Evolutionary conservation across 1,140 invertebrate species (phyloP), one percentile per base, ranked within the genome.

Genomic region (Bathynomus jamesi): DNA sequence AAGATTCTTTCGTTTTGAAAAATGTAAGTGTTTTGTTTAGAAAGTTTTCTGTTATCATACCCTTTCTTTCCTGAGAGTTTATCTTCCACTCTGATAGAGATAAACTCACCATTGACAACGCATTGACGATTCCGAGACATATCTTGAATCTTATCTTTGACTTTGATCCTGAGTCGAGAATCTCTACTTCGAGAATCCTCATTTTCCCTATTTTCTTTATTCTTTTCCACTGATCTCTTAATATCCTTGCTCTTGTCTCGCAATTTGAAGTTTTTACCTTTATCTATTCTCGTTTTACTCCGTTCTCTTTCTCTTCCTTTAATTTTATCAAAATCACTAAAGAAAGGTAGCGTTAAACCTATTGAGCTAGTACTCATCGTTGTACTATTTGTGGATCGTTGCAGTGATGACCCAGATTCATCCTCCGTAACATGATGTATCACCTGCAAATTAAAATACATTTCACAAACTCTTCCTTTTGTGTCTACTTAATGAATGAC

Each of bases 11-110:
- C 67, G n/a, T 69, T 69, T 60, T 69, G 67, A 60, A 69, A 69
- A 27, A 69, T 69, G 28, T 69, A 69, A 3, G 67, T 69, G 28
- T 69, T 69, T 28, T 69, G 67, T 28, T 69, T 69, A 5, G 67
- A 69, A 61, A 69, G 13, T 24, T 69, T 69, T 61, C 67, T 53
- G 4, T 46, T 46, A n/a, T 69, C 67, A 61, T 61, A 61, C 10
- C 67, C 67, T 5, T 69, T 40, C 17, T 40, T 40, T 8, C 32
- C 32, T 8, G 7, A 8, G 32, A 40, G 32, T 17, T 40, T 40
- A 40, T 40, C 32, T 7, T 40, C 32, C 17, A 7, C 32, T 17
- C 32, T 40, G 7, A 40, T 40, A 8, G 32, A 7, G 7, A 40
- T 40, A 40, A 40, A 40, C 17, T 40, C 32, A 40, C 32, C 32